Evolutionary conservation across 2,888 invertebrate genomes (phyloP).

Genomic region (Tetrapedia diversipes): DNA sequence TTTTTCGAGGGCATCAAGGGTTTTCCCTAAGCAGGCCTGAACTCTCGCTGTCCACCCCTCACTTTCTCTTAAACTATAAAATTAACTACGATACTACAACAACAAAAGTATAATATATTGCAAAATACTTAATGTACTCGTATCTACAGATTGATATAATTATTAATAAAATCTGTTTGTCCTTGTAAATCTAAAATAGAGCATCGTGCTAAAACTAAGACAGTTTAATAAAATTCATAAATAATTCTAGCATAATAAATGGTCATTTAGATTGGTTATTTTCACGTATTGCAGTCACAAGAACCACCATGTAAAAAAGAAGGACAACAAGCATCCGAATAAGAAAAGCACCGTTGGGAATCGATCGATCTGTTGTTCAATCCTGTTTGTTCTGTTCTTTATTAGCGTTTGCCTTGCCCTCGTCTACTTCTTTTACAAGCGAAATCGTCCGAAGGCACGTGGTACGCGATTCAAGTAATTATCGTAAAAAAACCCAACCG

Average conservation of each 20-base stretch:
- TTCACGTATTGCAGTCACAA: slow-evolving; percentile 18
- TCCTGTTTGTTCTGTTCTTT: slow-evolving; percentile 28
- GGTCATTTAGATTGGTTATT: neutral
- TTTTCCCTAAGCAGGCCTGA: too few relatives aligned
- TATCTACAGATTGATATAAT: neutral
- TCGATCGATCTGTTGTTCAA: slow-evolving; percentile 22
- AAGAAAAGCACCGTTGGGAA: neutral
- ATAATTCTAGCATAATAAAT: neutral
- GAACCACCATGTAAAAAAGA: slow-evolving; percentile 19
- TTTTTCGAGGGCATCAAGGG: too few relatives aligned
- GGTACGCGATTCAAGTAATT: slow-evolving; percentile 51
- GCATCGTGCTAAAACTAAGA: too few relatives aligned
- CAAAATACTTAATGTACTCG: too few relatives aligned
- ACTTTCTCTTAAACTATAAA: too few relatives aligned
- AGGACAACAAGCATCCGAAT: neutral
- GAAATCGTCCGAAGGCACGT: slow-evolving; percentile 25
- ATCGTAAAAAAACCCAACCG: slow-evolving; percentile 22
- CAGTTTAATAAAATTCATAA: too few relatives aligned
- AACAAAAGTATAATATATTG: too few relatives aligned
- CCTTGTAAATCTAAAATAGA: too few relatives aligned
- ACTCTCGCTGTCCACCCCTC: too few relatives aligned
- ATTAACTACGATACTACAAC: too few relatives aligned
- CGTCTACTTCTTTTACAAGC: slow-evolving; percentile 24
- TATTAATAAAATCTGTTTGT: neutral
- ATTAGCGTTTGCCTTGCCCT: slow-evolving; percentile 15